Evolutionary conservation across 2,888 invertebrate genomes (phyloP).

Genomic region (Acrobasis consociella): DNA sequence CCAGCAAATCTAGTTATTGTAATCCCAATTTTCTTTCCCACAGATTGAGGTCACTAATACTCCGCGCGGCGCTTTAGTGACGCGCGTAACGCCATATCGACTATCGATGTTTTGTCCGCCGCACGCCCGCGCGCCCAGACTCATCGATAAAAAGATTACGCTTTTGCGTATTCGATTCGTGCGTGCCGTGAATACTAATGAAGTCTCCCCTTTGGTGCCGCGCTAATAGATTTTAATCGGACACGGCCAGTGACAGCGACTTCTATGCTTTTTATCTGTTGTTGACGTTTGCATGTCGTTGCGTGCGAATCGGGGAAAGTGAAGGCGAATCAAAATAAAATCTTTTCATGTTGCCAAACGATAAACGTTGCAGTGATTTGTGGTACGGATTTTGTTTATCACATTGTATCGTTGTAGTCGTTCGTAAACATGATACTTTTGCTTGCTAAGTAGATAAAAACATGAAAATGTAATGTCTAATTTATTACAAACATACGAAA

Average conservation of each 20-base stretch:
- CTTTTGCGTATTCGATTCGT: conserved; percentile 73
- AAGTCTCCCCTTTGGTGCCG: conserved; percentile 57
- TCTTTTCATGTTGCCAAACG: conserved; percentile 11
- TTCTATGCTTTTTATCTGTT: conserved; percentile 35
- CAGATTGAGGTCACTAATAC: conserved; percentile 32
- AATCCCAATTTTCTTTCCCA: conserved; percentile 11
- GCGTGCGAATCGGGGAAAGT: conserved; percentile 18
- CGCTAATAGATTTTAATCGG: conserved; percentile 80
- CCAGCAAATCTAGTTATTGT: background rate
- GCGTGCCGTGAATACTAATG: conserved; percentile 79
- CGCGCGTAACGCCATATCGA: conserved; percentile 49
- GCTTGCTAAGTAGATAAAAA: no score
- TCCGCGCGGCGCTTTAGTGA: conserved; percentile 41
- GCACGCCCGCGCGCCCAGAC: conserved; percentile 41
- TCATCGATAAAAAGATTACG: conserved; percentile 77
- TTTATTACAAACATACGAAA: no score
- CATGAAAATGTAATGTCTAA: no score
- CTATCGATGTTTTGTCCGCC: conserved; percentile 58
- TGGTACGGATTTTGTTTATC: background rate
- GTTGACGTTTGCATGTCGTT: conserved; percentile 20
- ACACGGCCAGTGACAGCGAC: conserved; percentile 53
- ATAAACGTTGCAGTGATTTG: conserved; percentile 10
- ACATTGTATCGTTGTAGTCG: background rate
- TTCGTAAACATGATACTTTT: background rate
- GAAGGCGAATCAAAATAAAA: conserved; percentile 8